Percentiles rank a stretch among this genome's conserved stretches.
These are phyloP conservation scores for Cyrtonyx montezumae DNA, from an alignment of 2,113 vertebrate species.

Conservation along the genomic window DNA sequence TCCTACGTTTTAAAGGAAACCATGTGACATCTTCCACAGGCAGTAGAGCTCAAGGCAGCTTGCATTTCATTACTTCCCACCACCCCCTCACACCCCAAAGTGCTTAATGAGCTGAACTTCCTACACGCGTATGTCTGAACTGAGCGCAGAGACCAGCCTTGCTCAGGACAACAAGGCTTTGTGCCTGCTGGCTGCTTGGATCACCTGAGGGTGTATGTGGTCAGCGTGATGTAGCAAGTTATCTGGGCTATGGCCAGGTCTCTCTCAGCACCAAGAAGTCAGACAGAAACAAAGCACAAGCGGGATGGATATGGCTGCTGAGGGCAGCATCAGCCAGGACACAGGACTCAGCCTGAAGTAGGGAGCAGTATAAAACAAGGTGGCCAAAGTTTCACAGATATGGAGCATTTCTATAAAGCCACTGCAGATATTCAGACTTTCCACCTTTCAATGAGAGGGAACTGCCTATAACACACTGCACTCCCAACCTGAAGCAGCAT, in stretches of 20 bases:
- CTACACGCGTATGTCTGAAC: neutral
- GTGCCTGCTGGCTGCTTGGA: neutral
- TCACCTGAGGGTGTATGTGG: neutral
- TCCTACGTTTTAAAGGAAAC: neutral
- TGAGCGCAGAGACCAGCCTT: neutral
- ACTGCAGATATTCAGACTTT: neutral
- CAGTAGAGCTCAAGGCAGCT: neutral
- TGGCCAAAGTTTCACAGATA: neutral
- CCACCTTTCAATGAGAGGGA: accelerated
- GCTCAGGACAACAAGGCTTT: neutral
- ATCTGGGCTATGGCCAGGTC: neutral
- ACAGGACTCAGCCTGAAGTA: neutral
- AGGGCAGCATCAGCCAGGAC: neutral
- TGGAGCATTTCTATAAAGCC: neutral
- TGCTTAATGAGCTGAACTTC: neutral
- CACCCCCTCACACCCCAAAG: neutral
- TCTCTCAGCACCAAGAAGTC: neutral
- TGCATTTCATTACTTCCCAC: neutral
- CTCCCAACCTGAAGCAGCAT: neutral
- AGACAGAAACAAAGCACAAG: neutral
- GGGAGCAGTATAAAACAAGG: neutral
- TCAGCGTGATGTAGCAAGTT: neutral
- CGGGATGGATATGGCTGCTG: neutral
- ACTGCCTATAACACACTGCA: neutral
- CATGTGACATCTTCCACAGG: neutral